phyloP scores from a whole-genome alignment of 2,113 vertebrate genomes.

The Sula dactylatra region DNA sequence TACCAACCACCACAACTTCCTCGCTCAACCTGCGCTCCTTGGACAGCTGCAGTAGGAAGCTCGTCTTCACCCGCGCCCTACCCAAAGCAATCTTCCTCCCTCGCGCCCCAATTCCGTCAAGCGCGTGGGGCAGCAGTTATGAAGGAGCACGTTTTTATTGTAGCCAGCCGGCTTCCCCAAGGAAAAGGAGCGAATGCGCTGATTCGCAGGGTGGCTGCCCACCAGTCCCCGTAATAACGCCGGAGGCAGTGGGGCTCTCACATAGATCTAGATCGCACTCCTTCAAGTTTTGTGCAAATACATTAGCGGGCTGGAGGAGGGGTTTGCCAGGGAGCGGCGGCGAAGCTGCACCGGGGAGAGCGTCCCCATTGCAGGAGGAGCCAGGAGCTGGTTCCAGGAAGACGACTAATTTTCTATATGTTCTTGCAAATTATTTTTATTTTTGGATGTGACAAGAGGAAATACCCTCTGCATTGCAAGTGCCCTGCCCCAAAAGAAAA shows the following conservation, averaged over 20 bases:
- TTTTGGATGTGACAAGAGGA: not conserved
- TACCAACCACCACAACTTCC: not conserved
- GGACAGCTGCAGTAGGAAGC: not conserved
- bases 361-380: not conserved
- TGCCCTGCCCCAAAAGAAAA: not conserved
- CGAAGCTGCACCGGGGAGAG: not conserved
- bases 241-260: not conserved
- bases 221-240: not conserved
- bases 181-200: not conserved
- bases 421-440: not conserved
- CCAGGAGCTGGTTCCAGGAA: not conserved
- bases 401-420: accelerated
- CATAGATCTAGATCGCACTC: not conserved
- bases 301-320: not conserved
- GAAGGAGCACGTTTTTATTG: not conserved
- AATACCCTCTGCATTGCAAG: not conserved
- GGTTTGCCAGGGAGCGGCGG: not conserved
- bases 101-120: accelerated
- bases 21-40: accelerated
- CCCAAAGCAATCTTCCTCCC: not conserved
- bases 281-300: not conserved
- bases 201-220: not conserved
- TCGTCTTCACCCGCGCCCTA: not conserved
- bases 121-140: not conserved
- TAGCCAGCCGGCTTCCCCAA: not conserved